Evolutionary conservation across 30 jellyfish, hydroid and myxozoan genomes (phyloP), one percentile per base, ranked within the genome.

Genomic region (Rhopilema esculentum): DNA sequence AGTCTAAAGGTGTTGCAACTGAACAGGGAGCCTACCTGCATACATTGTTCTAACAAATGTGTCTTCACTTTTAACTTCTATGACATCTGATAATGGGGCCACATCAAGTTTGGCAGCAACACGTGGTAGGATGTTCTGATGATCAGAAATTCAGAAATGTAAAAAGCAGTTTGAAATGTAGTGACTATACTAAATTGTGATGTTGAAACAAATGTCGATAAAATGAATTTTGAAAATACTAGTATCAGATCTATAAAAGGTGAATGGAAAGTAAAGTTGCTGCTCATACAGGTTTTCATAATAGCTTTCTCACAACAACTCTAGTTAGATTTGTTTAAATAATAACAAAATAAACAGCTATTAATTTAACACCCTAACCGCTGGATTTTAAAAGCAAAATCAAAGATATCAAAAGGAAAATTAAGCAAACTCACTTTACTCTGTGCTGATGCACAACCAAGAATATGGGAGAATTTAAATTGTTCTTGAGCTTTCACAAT

Each of bases 51-150:
- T 68, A 8, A 95, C 97, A 83, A 95, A 95, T 20, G 97, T 90
- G 79, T 95, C 94, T 82, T 95, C 99, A 33, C 97, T 89, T 82
- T 90, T 82, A 18, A 95, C 87, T 53, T 83, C 97, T 16, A 86
- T 75, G 49, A 95, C 73, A 75, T 95, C 99, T 6, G 98, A 90
- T 29, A 95, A 29, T 2, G 97, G 99, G 21, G 99, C 99, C 75
- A 95, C 99, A 87, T 95, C 97, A 2, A 95, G 87, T 65, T 90
- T 95, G 15, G 97, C 99, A 66, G 99, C 99, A 32, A 90, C 93
- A 21, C 99, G 86, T 28, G 99, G 99, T 20, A 95, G 85, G 82
- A 95, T 66, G 66, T 90, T 95, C 97, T 94, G 30, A 48, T 63
- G 17, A 30, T 22, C 63, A n/a, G 20, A 49, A 22, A 50, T n/a